Evolutionary conservation across 1,140 invertebrate species (phyloP), one percentile per base, ranked within the genome.

Genomic region (Drosophila mauritiana): DNA sequence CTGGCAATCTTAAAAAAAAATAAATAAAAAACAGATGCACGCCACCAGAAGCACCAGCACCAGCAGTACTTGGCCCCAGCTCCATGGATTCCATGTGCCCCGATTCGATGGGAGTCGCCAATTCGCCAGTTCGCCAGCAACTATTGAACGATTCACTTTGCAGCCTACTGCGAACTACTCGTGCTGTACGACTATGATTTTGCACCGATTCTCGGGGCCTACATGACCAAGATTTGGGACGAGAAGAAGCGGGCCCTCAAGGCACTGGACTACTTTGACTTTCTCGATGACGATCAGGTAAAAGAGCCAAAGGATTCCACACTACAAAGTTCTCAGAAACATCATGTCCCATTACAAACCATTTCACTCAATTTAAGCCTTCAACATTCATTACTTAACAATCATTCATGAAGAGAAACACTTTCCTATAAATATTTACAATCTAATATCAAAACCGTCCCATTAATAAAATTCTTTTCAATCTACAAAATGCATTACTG

Each of bases 261-360:
- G 57, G 68, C 91, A 11, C 74, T 92, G 36, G 84, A 92, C 27
- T 91, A 91, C 61, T 92, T 92, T 42, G 62, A 88, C 34, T 83
- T 83, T 52, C 69, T 86, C 4, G 76, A 69, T 25, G 42, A 78
- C 10, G 70, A 78, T 11, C 90, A 92, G 78, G 91, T 53, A 27
- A 46, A 43, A 12, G 3, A 7, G 0, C n/a, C 6, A 8, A 15
- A 3, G 2, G 13, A 5, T 40, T 40, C 4, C 11, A 13, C 37
- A 1, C 12, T 39, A 1, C 13, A 13, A 1, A 39, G 5, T 27
- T 27, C 27, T 7, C 1, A 7, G 1, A 31, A 31, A 8, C 6
- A 31, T 31, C 7, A 7, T 8, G 8, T 31, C 7, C 3, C 31
- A 31, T 31, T 3, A 10, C 31, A 2, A 31, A 31, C 31, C 8